Conservation (phyloP, 1,140 invertebrate species). For the Polyergus mexicanus region DNA sequence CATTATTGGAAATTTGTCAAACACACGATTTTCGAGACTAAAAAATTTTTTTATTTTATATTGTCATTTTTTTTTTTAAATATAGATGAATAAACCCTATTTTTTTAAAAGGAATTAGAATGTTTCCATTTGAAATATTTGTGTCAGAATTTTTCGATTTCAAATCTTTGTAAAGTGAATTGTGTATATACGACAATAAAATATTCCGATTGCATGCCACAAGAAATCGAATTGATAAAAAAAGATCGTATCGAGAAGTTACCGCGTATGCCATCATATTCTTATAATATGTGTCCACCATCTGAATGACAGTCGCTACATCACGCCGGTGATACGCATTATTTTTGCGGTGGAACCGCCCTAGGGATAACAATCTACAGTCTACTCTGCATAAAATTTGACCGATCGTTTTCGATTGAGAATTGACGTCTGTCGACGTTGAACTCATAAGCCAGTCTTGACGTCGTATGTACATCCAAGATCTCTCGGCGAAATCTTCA, state of each 20-base stretch:
- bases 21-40: not conserved
- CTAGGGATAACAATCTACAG: not conserved
- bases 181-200: slow-evolving; percentile 10
- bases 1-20: slow-evolving; percentile 4
- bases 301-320: not conserved
- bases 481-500: slow-evolving; percentile 39
- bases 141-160: slow-evolving; percentile 33
- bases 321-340: slow-evolving; percentile 1
- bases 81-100: not conserved
- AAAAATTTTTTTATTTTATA: not conserved
- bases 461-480: not conserved
- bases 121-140: slow-evolving; percentile 3
- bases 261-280: not conserved
- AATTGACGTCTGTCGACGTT: slow-evolving; percentile 29
- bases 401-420: slow-evolving; percentile 41
- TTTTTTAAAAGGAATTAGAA: slow-evolving; percentile 20
- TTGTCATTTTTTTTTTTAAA: not conserved
- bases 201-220: not conserved
- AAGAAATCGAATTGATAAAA: slow-evolving; percentile 31
- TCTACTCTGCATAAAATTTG: slow-evolving; percentile 29
- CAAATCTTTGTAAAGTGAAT: slow-evolving; percentile 19
- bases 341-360: not conserved
- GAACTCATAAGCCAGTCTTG: slow-evolving; percentile 28
- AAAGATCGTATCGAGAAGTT: not conserved
- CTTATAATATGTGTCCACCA: slow-evolving; percentile 5